These are phyloP conservation scores for Lasioglossum oenotherae DNA, from an alignment of 2,888 invertebrate genomes.

Conservation along the genomic window DNA sequence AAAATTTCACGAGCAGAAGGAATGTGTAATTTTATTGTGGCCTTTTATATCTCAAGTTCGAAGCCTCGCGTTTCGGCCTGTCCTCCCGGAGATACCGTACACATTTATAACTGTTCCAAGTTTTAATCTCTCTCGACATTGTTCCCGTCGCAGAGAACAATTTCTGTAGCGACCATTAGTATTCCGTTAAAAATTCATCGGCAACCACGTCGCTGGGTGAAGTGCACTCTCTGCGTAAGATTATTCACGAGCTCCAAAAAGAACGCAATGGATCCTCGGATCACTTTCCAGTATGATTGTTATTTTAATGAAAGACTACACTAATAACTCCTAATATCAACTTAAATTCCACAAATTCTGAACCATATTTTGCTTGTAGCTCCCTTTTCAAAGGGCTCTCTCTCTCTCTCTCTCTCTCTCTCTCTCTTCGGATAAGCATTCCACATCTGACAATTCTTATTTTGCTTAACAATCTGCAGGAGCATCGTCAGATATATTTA, in stretches of 20 bases:
- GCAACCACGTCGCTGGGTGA: background rate
- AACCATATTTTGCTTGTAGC: no score
- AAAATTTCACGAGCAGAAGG: conserved; percentile 32
- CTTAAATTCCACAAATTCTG: no score
- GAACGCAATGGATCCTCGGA: background rate
- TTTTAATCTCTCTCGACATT: conserved; percentile 1
- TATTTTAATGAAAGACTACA: background rate
- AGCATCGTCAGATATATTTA: background rate
- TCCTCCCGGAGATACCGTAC: background rate
- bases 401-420: background rate
- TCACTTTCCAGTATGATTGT: background rate
- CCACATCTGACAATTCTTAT: background rate
- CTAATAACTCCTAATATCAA: no score
- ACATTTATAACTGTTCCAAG: conserved; percentile 6
- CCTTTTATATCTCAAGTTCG: conserved; percentile 13
- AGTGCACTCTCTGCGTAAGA: background rate
- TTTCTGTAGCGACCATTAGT: conserved; percentile 5
- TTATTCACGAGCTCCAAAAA: conserved; percentile 7
- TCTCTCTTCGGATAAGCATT: background rate
- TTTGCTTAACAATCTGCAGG: background rate
- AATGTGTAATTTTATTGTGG: conserved; percentile 10
- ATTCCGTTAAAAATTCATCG: conserved; percentile 7
- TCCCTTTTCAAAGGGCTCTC: no score
- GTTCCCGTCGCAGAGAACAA: conserved; percentile 1
- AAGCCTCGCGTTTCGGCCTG: conserved; percentile 2